A percentile compares a stretch with the other conserved stretches of the same genome.
Evolutionary conservation across 2,113 vertebrate genomes (phyloP).

Genomic region (Platysteira castanea): DNA sequence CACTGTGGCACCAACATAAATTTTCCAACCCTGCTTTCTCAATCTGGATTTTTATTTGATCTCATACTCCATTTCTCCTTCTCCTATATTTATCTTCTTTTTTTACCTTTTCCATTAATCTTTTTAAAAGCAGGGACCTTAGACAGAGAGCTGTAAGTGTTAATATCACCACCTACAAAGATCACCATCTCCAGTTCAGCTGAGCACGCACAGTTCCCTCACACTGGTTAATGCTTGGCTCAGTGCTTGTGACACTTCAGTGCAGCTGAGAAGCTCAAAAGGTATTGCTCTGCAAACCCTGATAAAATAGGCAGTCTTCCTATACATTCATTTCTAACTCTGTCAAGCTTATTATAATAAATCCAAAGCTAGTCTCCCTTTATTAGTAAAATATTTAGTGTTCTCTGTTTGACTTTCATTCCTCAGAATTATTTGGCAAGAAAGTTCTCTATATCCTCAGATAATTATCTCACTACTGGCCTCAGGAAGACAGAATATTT

Average conservation of each 20-base stretch:
- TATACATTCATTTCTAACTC: background rate
- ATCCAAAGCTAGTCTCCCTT: background rate
- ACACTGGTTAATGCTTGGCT: background rate
- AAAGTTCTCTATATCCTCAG: background rate
- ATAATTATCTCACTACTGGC: background rate
- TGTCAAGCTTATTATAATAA: background rate
- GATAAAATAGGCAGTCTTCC: background rate
- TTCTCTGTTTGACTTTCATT: background rate
- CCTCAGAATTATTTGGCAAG: background rate
- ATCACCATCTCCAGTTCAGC: background rate
- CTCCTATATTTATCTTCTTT: background rate
- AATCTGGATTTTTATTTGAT: background rate
- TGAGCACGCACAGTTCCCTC: background rate
- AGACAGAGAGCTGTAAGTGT: background rate
- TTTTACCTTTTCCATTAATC: background rate
- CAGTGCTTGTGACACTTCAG: background rate
- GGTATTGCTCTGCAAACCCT: background rate
- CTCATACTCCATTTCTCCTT: background rate
- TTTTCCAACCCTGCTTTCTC: background rate
- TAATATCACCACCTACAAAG: background rate
- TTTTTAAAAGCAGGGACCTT: background rate
- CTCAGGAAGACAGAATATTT: background rate
- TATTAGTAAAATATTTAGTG: background rate
- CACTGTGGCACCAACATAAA: accelerated
- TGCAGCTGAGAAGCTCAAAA: background rate